Base-by-base conservation (phyloP, 2,888 invertebrate species). In the Drosophila pseudotalamancana region DNA sequence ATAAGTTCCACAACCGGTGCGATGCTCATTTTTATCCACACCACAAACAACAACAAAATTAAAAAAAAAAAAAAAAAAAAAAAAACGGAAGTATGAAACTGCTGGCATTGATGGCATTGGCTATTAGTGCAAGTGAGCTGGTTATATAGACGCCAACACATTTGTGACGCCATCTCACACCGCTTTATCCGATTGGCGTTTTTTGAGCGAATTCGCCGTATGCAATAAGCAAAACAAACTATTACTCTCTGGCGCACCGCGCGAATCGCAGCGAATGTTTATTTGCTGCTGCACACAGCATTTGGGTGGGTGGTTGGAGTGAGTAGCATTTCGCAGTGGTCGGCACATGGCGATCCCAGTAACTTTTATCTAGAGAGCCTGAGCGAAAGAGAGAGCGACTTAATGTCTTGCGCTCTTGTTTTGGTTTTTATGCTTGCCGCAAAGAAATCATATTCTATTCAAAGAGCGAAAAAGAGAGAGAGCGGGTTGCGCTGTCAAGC, bases 151-250 rank as follows among this genome's bases (percentile, higher is more conserved):
- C 62, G 48, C 37, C 42, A 59, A 39, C 25, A 60, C 29, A 46
- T 62, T 61, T 54, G 49, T 53, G 63, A 19, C 50, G 75, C 82
- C 50, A 45, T 70, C 61, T 77, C 77, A 19, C 14, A 69, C 72
- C 34, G 35, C 29, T 64, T 77, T 81, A 81, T 79, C 75, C 80
- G 61, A 73, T 78, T 62, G 79, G 88, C 82, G 56, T 82, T 82
- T 77, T 88, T 88, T 85, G 89, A 88, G 89, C 74, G 87, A 81
- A 81, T 88, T 89, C 89, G 88, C 89, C 87, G 72, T 64, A 71
- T 27, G 65, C 55, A 66, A 57, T 21, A 71, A 69, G 18, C 56
- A 71, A 71, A 72, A 65, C 63, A 76, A 65, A 62, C 43, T n/a
- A 16, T 18, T 29, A 1, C 65, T 49, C 64, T 68, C 21, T 49